Evolutionary conservation across 2,888 invertebrate species (phyloP).

Genomic region (Calameuta pallipes): DNA sequence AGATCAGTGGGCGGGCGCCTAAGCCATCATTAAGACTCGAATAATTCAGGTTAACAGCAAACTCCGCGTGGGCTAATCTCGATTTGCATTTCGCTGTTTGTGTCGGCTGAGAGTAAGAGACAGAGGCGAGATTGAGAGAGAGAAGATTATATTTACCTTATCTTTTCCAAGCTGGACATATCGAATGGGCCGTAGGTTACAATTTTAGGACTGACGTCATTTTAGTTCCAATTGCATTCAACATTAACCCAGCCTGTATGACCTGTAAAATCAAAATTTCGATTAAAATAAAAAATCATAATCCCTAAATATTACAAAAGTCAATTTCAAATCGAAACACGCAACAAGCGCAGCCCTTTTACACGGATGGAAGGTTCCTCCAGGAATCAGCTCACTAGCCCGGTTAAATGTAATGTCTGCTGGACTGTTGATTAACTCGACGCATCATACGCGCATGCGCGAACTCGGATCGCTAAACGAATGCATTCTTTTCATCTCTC

Average conservation of each 20-base stretch:
- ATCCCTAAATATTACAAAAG: background rate
- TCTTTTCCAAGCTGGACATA: background rate
- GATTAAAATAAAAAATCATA: background rate
- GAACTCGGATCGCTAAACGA: background rate
- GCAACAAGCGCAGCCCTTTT: background rate
- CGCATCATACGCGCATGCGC: background rate
- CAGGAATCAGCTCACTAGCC: background rate
- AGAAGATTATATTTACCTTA: background rate
- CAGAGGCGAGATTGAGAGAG: background rate
- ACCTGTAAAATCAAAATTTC: background rate
- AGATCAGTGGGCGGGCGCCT: constrained; percentile 63
- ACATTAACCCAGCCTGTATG: background rate
- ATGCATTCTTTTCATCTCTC: background rate
- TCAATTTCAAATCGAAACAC: background rate
- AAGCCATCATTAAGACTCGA: constrained; percentile 67
- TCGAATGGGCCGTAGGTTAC: background rate
- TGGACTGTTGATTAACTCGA: background rate
- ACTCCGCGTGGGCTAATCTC: constrained; percentile 60
- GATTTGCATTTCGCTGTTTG: constrained; percentile 64
- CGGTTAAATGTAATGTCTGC: background rate
- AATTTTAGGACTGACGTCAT: background rate
- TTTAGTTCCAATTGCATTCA: background rate
- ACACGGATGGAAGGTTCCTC: background rate
- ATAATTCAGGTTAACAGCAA: constrained; percentile 66
- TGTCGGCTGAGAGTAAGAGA: constrained; percentile 19